These are phyloP conservation scores for Drosophila pruinosa DNA, from an alignment of 1,140 invertebrate species.

Conservation along the genomic window DNA sequence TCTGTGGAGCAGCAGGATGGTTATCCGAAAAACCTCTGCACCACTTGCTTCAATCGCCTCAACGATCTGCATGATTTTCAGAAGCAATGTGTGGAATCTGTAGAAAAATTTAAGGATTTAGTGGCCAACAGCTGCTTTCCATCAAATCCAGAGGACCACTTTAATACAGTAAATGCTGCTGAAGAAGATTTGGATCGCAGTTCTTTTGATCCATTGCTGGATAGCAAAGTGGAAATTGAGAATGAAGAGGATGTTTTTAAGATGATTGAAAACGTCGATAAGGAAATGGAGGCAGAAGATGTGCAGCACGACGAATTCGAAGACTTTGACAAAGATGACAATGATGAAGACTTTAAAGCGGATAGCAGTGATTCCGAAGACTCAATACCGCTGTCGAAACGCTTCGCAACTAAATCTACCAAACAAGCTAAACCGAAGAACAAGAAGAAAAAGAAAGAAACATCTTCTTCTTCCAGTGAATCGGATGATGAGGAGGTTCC, in stretches of 20 bases:
- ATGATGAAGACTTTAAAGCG: conserved; percentile 34
- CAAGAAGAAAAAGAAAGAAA: not conserved
- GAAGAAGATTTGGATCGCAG: conserved; percentile 12
- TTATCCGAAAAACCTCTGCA: conserved; percentile 69
- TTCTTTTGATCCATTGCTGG: not conserved
- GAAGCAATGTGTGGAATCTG: conserved; percentile 66
- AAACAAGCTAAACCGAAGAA: conserved; percentile 16
- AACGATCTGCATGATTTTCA: conserved; percentile 74
- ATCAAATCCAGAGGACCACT: not conserved
- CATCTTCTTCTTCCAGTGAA: conserved; percentile 22
- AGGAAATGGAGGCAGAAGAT: conserved; percentile 55
- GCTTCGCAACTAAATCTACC: not conserved
- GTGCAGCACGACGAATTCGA: conserved; percentile 29
- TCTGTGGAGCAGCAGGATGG: conserved; percentile 71
- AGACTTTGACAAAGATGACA: conserved; percentile 42
- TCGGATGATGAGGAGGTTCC: conserved; percentile 23
- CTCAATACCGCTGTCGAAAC: conserved; percentile 55
- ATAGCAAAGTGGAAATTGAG: conserved; percentile 71
- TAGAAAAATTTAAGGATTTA: conserved; percentile 67
- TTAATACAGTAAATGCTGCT: conserved; percentile 37
- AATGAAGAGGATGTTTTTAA: conserved; percentile 77
- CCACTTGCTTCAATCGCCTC: conserved; percentile 58
- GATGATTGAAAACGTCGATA: conserved; percentile 72
- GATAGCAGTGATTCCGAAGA: conserved; percentile 69
- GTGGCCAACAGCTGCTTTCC: conserved; percentile 37